Conservation (phyloP, 2,113 vertebrate genomes). For the Proterorhinus semilunaris region DNA sequence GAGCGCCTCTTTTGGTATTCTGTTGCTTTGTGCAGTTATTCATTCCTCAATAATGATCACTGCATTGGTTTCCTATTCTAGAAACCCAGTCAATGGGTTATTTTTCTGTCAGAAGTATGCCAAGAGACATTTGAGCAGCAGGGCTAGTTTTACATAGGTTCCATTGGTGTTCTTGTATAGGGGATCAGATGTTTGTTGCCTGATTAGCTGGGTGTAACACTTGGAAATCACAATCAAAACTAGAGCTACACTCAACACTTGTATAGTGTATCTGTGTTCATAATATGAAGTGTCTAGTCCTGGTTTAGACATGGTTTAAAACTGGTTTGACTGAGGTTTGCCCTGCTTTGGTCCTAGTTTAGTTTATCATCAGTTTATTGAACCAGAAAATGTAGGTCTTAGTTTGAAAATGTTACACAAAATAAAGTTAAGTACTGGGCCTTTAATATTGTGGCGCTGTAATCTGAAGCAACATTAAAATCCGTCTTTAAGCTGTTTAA, state of each 20-base stretch:
- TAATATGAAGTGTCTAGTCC: not conserved
- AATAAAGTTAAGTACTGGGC: too few relatives aligned
- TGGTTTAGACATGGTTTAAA: not conserved
- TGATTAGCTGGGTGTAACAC: constrained; percentile 22
- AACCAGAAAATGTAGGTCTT: too few relatives aligned
- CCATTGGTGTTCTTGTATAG: not conserved
- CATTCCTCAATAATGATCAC: constrained; percentile 43
- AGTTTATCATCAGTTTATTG: too few relatives aligned
- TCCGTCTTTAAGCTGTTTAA: constrained; percentile 5
- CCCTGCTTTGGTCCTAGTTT: too few relatives aligned
- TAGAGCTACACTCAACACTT: not conserved
- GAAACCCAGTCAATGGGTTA: constrained; percentile 29
- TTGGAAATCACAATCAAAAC: not conserved
- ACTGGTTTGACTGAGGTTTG: too few relatives aligned
- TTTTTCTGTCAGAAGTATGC: constrained; percentile 21
- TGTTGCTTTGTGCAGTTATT: constrained; percentile 43
- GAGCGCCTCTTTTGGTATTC: constrained; percentile 53
- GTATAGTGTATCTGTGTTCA: not conserved
- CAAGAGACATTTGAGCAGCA: constrained; percentile 50
- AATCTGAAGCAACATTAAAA: not conserved
- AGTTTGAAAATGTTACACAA: too few relatives aligned
- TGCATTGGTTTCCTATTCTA: constrained; percentile 47
- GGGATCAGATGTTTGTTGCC: constrained; percentile 17
- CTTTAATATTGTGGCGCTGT: too few relatives aligned
- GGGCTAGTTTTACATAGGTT: constrained; percentile 14